Evolutionary conservation across 2,113 vertebrate genomes (phyloP), one percentile per base, ranked within the genome.

Genomic region (Indri indri): DNA sequence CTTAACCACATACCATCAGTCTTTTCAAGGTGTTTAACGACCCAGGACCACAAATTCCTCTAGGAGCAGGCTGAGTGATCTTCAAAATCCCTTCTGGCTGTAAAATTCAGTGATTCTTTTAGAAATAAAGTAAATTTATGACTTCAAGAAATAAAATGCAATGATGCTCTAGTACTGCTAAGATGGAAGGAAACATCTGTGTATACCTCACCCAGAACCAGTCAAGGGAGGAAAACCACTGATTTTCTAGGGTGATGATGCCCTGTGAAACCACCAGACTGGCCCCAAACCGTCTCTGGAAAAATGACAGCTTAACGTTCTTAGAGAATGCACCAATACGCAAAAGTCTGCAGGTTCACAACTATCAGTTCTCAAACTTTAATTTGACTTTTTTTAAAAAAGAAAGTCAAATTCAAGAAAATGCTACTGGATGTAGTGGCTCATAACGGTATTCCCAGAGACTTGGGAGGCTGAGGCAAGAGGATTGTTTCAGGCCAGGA

Each of bases 61-160:
- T 70, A 96, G 81, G 63, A 93, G 65, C 16, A 50, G 6, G 57
- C 66, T 74, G 65, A 57, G 50, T 79, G 59, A 91, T 90, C 94
- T 94, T 97, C 11, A 13, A 77, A 96, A 96, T 95, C 92, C 95
- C 96, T 86, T 82, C 81, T 1, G 7, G 90, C 85, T 92, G 88
- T 88, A 94, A 95, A 90, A 90, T 77, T 90, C 65, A 88, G 45
- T 25, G 70, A 52, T 61, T 88, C 59, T 86, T 92, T 73, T 57
- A 81, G 77, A 94, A 95, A 82, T 73, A 90, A 96, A 90, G 57
- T 37, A 30, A 86, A 93, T 71, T 34, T 94, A 91, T 37, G 68
- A 61, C 57, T 91, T 61, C 8, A 20, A 95, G 83, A 91, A 74
- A 90, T 74, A 68, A 89, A 89, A 90, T 59, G 50, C 50, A 73